Conservation (phyloP, 2,888 invertebrate species). For the Sepioteuthis lessoniana region DNA sequence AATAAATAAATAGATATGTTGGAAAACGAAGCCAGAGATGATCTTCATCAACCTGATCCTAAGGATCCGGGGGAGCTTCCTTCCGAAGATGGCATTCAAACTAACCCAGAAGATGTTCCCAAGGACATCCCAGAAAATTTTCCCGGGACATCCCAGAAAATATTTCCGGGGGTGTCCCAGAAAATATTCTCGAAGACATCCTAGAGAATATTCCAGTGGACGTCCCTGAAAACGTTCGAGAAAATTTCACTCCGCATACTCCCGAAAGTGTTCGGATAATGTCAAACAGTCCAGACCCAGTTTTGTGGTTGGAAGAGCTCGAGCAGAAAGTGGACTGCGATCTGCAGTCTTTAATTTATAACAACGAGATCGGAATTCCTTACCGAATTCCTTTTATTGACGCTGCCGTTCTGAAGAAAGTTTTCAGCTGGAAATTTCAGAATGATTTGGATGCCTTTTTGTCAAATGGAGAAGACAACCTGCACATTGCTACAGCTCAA, state of each 20-base stretch:
- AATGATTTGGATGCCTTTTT: constrained; percentile 53
- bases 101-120: neutral
- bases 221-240: neutral
- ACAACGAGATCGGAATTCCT: constrained; percentile 49
- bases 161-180: neutral
- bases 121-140: neutral
- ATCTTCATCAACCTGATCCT: neutral
- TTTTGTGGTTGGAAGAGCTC: constrained; percentile 7
- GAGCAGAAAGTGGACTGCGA: constrained; percentile 37
- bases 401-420: constrained; percentile 49
- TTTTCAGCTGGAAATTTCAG: constrained; percentile 53
- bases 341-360: neutral
- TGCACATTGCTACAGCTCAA: neutral
- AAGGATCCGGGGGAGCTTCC: neutral
- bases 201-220: neutral
- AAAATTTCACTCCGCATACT: neutral
- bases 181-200: neutral
- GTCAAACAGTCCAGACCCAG: neutral
- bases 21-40: neutral
- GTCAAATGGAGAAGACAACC: neutral
- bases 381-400: constrained; percentile 49
- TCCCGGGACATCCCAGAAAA: neutral
- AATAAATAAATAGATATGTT: neutral
- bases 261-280: neutral
- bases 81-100: neutral